Percentiles rank a stretch among this genome's conserved stretches.
Conservation (phyloP, 2,888 invertebrate species). For the Mimachlamys varia region DNA sequence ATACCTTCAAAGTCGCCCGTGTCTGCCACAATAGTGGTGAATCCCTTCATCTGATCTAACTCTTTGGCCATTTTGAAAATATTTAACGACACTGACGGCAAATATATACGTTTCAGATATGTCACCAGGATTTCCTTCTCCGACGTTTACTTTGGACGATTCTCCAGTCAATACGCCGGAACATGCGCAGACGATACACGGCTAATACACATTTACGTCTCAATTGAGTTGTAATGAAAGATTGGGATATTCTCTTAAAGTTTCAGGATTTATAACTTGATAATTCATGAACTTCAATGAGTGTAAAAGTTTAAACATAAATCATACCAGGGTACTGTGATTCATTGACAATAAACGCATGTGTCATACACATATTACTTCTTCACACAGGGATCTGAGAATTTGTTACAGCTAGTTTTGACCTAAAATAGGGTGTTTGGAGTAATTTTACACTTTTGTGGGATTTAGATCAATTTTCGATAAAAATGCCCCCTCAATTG, state of each 20-base stretch:
- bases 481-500: too few relatives aligned
- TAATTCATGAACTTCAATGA: not conserved
- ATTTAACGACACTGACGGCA: not conserved
- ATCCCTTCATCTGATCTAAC: slow-evolving; percentile 42
- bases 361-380: not conserved
- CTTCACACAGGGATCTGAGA: too few relatives aligned
- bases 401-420: too few relatives aligned
- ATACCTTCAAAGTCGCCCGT: slow-evolving; percentile 50
- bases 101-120: not conserved
- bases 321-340: too few relatives aligned
- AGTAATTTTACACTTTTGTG: too few relatives aligned
- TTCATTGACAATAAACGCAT: too few relatives aligned
- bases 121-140: slow-evolving; percentile 10
- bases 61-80: not conserved
- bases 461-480: too few relatives aligned
- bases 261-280: not conserved
- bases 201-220: not conserved
- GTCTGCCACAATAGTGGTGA: slow-evolving; percentile 47
- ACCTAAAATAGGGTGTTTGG: too few relatives aligned
- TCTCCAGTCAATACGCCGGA: not conserved
- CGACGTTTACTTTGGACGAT: not conserved
- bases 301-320: too few relatives aligned
- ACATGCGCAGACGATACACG: slow-evolving; percentile 17
- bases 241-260: not conserved
- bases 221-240: not conserved